Percentiles rank a stretch among this genome's conserved stretches.
phyloP scores from a whole-genome alignment of 2,797 vertebrate species.

The Poeciliopsis presidionis region DNA sequence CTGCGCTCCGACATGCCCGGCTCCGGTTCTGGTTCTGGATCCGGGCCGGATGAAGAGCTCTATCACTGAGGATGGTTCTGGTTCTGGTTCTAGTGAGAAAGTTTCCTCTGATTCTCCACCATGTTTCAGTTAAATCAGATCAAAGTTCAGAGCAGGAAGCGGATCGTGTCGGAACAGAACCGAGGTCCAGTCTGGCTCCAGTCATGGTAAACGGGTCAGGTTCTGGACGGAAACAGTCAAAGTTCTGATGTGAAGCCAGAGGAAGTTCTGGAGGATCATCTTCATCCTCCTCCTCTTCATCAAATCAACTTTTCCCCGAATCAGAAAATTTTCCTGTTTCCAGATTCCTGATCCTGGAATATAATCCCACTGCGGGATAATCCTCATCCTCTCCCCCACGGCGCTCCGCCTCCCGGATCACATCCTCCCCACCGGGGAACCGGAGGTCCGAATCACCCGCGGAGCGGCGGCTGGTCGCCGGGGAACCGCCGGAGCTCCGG shows the following conservation, averaged over 20 bases:
- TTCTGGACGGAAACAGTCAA: too few relatives aligned
- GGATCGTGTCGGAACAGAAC: background rate
- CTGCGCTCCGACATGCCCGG: constrained; percentile 90
- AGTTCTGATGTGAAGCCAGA: background rate
- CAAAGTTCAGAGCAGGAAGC: background rate
- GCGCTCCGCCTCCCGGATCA: constrained; percentile 19
- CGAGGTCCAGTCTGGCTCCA: background rate
- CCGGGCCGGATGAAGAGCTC: background rate
- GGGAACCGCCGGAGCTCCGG: background rate
- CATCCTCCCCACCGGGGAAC: constrained; percentile 10
- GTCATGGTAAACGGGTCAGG: too few relatives aligned
- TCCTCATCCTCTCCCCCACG: constrained; percentile 53
- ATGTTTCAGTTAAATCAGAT: background rate
- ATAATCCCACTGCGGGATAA: constrained; percentile 71
- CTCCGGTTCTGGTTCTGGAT: background rate
- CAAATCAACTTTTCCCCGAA: background rate
- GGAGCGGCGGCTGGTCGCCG: background rate
- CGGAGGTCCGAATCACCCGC: constrained; percentile 19
- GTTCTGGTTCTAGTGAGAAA: background rate
- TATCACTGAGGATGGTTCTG: background rate
- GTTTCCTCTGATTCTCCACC: background rate
- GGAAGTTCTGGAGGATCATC: background rate
- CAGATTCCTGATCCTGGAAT: constrained; percentile 45
- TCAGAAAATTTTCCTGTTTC: background rate
- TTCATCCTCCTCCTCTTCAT: background rate